A percentile compares a stretch with the other conserved stretches of the same genome.
Evolutionary conservation across 1,140 invertebrate species (phyloP).

Genomic region (Chironomus striatipennis): DNA sequence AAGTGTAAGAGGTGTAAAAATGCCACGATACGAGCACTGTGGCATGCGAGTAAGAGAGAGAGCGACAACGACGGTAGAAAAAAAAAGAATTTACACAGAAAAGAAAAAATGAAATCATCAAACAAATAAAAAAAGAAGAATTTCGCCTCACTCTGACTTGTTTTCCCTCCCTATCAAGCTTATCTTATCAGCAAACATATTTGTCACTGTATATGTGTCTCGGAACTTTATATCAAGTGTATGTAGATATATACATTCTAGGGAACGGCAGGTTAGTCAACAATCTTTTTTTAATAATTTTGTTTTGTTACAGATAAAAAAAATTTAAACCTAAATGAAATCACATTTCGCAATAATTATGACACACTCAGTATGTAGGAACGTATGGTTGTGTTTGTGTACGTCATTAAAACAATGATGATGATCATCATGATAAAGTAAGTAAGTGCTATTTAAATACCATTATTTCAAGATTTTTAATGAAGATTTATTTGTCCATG

Average conservation of each 20-base stretch:
- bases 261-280: constrained; percentile 11
- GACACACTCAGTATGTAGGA: too few species aligned
- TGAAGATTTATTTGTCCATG: constrained; percentile 3
- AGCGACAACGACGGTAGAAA: too few species aligned
- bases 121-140: not conserved
- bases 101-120: not conserved
- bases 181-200: constrained; percentile 14
- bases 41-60: too few species aligned
- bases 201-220: not conserved
- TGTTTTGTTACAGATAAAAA: not conserved
- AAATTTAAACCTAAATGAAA: not conserved
- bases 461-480: constrained; percentile 1
- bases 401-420: not conserved
- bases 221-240: not conserved
- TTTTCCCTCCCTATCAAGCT: not conserved
- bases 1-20: too few species aligned
- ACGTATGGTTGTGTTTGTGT: not conserved
- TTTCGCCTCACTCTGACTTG: not conserved
- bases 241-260: not conserved
- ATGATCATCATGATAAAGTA: not conserved
- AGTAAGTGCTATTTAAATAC: constrained; percentile 1
- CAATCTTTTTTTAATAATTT: not conserved
- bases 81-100: not conserved
- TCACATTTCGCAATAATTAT: not conserved
- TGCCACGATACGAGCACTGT: too few species aligned